Conservation (phyloP, 2,797 vertebrate species). For the Miopithecus talapoin region DNA sequence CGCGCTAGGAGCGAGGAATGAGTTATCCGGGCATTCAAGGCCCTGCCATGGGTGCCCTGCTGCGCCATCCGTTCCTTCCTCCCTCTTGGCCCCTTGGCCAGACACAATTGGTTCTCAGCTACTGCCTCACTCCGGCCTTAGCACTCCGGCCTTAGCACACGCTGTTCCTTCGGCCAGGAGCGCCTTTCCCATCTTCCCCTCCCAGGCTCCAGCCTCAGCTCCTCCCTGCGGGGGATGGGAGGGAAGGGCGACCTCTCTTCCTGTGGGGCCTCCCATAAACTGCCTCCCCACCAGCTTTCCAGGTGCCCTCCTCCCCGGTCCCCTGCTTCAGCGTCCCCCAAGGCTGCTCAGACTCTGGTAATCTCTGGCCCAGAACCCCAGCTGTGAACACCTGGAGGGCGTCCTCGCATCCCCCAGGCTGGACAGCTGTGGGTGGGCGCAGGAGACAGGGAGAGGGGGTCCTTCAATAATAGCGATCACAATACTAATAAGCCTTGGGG, state of each 20-base stretch:
- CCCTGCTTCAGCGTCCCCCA: background rate
- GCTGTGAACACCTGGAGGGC: background rate
- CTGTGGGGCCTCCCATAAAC: background rate
- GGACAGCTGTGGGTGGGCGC: background rate
- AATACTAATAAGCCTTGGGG: background rate
- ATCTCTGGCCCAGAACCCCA: too few species aligned
- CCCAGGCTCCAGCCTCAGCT: background rate
- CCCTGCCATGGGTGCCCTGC: background rate
- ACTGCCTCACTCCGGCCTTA: background rate
- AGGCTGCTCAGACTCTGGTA: fast-evolving
- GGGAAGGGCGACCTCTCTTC: background rate
- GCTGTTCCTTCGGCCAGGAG: background rate
- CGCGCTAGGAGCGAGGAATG: background rate
- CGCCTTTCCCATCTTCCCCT: background rate
- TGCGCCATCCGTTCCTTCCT: fast-evolving
- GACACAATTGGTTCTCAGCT: fast-evolving
- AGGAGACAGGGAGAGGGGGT: background rate
- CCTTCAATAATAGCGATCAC: background rate
- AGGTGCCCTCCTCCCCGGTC: background rate
- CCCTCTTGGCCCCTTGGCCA: fast-evolving
- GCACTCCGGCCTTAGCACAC: background rate
- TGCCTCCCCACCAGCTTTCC: fast-evolving
- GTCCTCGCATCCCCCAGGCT: background rate
- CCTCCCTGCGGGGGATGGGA: background rate
- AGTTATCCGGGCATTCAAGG: background rate